phyloP scores from a whole-genome alignment of 1,140 invertebrate genomes.

The Limonius californicus region DNA sequence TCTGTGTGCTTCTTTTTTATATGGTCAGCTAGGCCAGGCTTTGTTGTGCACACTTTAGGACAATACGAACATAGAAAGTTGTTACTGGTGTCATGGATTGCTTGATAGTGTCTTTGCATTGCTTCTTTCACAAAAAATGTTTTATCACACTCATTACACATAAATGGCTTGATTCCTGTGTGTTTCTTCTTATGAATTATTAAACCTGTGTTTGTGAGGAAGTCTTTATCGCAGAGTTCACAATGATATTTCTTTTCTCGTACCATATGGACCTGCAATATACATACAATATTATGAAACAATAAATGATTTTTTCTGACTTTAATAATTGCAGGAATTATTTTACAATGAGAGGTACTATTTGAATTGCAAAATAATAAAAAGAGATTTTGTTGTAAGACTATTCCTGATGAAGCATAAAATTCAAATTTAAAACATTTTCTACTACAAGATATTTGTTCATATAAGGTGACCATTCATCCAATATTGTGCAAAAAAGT shows the following conservation, averaged over 20 bases:
- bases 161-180: constrained; percentile 22
- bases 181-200: constrained; percentile 20
- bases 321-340: too few relatives aligned
- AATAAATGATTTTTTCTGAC: too few relatives aligned
- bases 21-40: constrained; percentile 21
- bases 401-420: too few relatives aligned
- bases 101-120: constrained; percentile 23
- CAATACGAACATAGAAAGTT: constrained; percentile 24
- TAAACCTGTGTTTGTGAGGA: neutral
- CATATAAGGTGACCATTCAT: too few relatives aligned
- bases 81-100: constrained; percentile 24
- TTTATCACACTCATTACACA: constrained; percentile 21
- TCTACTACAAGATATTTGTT: too few relatives aligned
- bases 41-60: constrained; percentile 25
- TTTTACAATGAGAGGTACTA: too few relatives aligned
- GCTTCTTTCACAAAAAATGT: constrained; percentile 27
- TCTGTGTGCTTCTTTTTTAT: constrained; percentile 23
- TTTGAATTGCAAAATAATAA: too few relatives aligned
- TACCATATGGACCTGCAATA: neutral
- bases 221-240: neutral
- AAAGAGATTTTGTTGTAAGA: too few relatives aligned
- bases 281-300: too few relatives aligned
- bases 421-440: too few relatives aligned
- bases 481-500: too few relatives aligned
- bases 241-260: neutral